A percentile compares a stretch with the other conserved stretches of the same genome.
Evolutionary conservation across 2,113 vertebrate species (phyloP).

Genomic region (Mesoclemmys tuberculata): DNA sequence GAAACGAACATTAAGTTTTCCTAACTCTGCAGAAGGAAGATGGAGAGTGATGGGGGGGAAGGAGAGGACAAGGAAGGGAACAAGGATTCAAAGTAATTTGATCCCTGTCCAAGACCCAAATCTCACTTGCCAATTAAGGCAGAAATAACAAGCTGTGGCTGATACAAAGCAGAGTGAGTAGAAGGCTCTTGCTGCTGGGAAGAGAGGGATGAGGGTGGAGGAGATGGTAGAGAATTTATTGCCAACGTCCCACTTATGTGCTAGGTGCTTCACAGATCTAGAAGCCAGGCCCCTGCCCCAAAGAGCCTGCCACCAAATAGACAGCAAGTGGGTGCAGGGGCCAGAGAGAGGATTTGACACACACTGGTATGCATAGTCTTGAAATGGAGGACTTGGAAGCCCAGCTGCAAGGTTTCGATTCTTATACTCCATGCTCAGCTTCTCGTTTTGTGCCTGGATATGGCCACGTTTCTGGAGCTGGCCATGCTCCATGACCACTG

Average conservation of each 20-base stretch:
- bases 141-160: background rate
- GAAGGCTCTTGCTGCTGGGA: background rate
- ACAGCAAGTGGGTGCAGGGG: background rate
- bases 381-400: background rate
- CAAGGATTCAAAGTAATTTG: background rate
- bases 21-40: background rate
- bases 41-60: background rate
- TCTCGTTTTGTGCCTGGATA: background rate
- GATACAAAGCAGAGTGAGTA: background rate
- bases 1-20: background rate
- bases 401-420: background rate
- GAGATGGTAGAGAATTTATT: background rate
- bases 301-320: background rate
- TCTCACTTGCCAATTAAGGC: background rate
- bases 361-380: background rate
- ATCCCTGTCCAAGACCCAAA: background rate
- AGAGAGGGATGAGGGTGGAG: background rate
- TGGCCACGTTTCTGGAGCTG: background rate
- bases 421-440: background rate
- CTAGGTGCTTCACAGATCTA: background rate
- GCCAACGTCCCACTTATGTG: background rate
- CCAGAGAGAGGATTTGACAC: background rate
- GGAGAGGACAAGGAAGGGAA: background rate
- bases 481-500: background rate
- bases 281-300: background rate